Conservation (phyloP, 2,797 vertebrate species). For the Harpagifer antarcticus region DNA sequence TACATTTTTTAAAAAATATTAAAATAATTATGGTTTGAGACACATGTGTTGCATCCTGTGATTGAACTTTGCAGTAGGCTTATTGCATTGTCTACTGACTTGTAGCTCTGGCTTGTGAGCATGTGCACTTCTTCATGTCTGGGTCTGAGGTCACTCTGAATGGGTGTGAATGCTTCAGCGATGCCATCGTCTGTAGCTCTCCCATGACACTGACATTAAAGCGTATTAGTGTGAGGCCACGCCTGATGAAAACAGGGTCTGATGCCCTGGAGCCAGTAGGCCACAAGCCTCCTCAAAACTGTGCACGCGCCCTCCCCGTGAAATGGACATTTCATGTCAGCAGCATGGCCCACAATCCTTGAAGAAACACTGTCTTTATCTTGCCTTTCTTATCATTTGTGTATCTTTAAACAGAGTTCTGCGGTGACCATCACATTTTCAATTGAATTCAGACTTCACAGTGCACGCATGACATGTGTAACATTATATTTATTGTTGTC, state of each 20-base stretch:
- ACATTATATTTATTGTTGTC: neutral
- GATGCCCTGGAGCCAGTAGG: conserved; percentile 72
- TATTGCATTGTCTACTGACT: neutral
- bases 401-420: neutral
- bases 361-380: conserved; percentile 10
- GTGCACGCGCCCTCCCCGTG: conserved; percentile 25
- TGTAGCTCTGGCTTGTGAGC: conserved; percentile 2
- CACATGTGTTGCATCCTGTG: no score
- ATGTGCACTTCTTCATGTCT: conserved; percentile 22
- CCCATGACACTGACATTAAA: conserved; percentile 57
- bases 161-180: conserved; percentile 43
- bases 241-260: conserved; percentile 60
- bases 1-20: no score
- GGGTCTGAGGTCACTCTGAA: conserved; percentile 37
- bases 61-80: no score
- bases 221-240: conserved; percentile 43
- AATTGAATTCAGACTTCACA: neutral
- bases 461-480: neutral
- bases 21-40: no score
- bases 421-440: neutral
- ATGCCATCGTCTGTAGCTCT: conserved; percentile 42
- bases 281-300: conserved; percentile 59
- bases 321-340: conserved; percentile 70
- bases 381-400: conserved; percentile 2
- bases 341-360: conserved; percentile 16